Percentiles rank a stretch among this genome's conserved stretches.
Evolutionary conservation across 2,113 vertebrate genomes (phyloP).

Genomic region (Salvelinus sp.): DNA sequence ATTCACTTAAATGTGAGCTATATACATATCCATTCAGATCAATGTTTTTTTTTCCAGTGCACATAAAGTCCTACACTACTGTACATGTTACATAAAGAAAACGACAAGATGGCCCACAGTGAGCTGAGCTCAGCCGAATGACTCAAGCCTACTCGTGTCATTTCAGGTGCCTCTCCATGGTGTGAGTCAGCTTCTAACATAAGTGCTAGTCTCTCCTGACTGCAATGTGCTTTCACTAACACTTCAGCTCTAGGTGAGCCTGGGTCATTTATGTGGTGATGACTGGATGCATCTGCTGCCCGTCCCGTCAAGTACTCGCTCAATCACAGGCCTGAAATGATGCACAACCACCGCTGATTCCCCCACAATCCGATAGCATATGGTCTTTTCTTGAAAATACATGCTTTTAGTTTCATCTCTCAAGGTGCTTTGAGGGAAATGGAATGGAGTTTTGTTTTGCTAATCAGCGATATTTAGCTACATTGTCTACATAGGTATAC

Average conservation of each 20-base stretch:
- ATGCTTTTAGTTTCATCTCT: too few relatives aligned
- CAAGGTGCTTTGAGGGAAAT: too few relatives aligned
- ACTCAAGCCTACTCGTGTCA: background rate
- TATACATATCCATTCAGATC: background rate
- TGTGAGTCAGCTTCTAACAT: conserved; percentile 1
- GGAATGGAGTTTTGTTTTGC: too few relatives aligned
- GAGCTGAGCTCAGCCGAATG: background rate
- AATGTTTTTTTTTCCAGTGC: conserved; percentile 1
- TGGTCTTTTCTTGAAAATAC: too few relatives aligned
- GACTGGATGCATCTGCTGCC: conserved; percentile 7
- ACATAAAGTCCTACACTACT: conserved; percentile 12
- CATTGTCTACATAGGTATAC: too few relatives aligned
- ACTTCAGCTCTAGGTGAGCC: conserved; percentile 23
- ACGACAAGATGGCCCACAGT: background rate
- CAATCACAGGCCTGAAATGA: conserved; percentile 10
- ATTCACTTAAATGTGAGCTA: conserved; percentile 29
- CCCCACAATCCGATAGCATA: background rate
- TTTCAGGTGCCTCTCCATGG: background rate
- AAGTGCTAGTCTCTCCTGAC: too few relatives aligned
- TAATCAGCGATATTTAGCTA: too few relatives aligned
- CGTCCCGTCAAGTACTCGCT: background rate
- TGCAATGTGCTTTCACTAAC: conserved; percentile 2
- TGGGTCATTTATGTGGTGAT: conserved; percentile 34
- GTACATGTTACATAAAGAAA: conserved; percentile 18
- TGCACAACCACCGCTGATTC: background rate